These are phyloP conservation scores for Gymnogyps californianus DNA, from an alignment of 2,113 vertebrate genomes.

Conservation along the genomic window DNA sequence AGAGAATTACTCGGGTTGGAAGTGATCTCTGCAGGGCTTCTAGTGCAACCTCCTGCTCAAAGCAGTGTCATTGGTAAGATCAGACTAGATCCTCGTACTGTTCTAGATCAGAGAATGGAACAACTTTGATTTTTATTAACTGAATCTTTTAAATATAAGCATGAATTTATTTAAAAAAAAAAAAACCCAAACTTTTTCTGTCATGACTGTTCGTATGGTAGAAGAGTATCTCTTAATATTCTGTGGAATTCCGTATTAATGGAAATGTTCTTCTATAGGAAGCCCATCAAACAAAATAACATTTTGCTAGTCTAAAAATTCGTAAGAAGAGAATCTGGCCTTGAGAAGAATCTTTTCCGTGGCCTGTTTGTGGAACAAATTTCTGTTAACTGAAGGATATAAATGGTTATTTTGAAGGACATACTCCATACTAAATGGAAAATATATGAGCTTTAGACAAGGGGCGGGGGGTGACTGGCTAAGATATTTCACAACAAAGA, in stretches of 20 bases:
- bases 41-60: background rate
- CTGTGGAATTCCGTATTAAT: background rate
- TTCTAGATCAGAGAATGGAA: background rate
- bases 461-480: background rate
- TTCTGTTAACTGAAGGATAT: background rate
- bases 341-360: background rate
- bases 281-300: background rate
- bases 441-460: background rate
- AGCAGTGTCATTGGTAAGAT: background rate
- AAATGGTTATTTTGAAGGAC: background rate
- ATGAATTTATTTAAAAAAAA: too few species aligned
- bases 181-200: background rate
- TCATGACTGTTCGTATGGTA: background rate
- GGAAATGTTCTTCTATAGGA: background rate
- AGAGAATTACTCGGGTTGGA: background rate
- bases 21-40: background rate
- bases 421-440: background rate
- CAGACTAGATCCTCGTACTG: background rate
- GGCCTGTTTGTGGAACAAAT: background rate
- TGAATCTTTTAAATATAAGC: background rate
- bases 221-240: background rate
- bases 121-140: background rate
- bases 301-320: background rate
- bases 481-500: background rate
- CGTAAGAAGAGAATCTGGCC: background rate